Evolutionary conservation across 2,797 vertebrate species (phyloP), one percentile per base, ranked within the genome.

Genomic region (Ibycter americanus): DNA sequence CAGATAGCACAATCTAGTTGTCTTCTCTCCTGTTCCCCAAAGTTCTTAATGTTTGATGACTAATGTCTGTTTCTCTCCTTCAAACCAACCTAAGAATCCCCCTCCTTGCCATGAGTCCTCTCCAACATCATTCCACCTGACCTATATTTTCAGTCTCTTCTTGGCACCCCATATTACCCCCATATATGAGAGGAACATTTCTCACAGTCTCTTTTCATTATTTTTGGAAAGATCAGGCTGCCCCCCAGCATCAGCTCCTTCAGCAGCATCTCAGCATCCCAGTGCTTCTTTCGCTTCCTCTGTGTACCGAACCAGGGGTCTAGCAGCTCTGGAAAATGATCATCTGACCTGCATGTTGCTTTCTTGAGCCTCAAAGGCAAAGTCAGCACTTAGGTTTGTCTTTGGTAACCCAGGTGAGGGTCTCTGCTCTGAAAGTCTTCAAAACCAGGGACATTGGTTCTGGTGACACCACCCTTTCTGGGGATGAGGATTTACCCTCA

Each of bases 231-330:
- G 18, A 23, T 62, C 54, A 36, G 29, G 15, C 9, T 87, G 21
- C 10, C 4, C 93, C 36, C 40, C 34, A 80, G 12, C 21, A 73
- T 18, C 34, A 73, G 7, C 19, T 90, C 11, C 49, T 90, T 71
- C 44, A 40, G 12, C 34, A 77, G 8, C 3, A 2, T 22, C 61
- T 62, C 56, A 65, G 49, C 49, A 78, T 63, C 20, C 40, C 31
- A 55, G 14, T 49, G 44, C 12, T 83, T 46, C 38, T 38, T 38
- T 38, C 38, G 11, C 38, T 38, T 38, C 86, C 86, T 32, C 38
- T 74, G 20, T 0, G 0, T 15, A 54, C 34, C 1, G 2, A 82
- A 38, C 3, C 6, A 56, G 46, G 11, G 9, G 40, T 42, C 40
- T 15, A 42, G 40, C 40, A 42, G 21, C 34, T 88, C 76, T 83